Percentiles rank a stretch among this genome's conserved stretches.
phyloP scores from a whole-genome alignment of 2,888 invertebrate species.

The Sclerodermus sp. region DNA sequence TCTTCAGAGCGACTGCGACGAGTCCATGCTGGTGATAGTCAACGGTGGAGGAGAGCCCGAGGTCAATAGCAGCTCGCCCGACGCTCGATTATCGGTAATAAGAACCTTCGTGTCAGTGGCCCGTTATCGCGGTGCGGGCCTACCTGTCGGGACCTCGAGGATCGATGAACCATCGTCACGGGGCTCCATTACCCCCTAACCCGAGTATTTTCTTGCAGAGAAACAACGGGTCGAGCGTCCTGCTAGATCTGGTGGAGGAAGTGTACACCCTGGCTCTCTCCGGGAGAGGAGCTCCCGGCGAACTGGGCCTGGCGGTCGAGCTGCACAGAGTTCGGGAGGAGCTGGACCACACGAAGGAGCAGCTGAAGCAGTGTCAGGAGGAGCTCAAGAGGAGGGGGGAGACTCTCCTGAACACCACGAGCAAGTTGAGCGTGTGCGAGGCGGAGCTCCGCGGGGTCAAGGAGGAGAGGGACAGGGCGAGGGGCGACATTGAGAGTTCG shows the following conservation, averaged over 20 bases:
- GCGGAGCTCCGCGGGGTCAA: constrained; percentile 79
- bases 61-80: constrained; percentile 25
- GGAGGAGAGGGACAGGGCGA: constrained; percentile 81
- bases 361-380: constrained; percentile 75
- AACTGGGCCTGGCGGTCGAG: constrained; percentile 69
- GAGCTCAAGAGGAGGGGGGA: constrained; percentile 81
- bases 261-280: constrained; percentile 65
- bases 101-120: no score
- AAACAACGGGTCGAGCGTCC: constrained; percentile 62
- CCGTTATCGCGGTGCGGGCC: no score
- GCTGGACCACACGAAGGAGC: constrained; percentile 74
- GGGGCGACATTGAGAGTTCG: constrained; percentile 73
- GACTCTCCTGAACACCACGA: constrained; percentile 76
- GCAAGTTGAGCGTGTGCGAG: constrained; percentile 77
- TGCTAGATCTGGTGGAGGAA: constrained; percentile 75
- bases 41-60: constrained; percentile 49
- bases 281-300: constrained; percentile 47
- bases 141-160: no score
- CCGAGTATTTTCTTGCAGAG: constrained; percentile 23
- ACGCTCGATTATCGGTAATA: no score
- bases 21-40: constrained; percentile 53
- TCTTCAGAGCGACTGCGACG: constrained; percentile 55
- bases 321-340: constrained; percentile 75
- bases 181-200: not conserved
- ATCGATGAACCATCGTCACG: no score